Base-by-base conservation (phyloP, 2,113 vertebrate genomes). In the Tiliqua scincoides region DNA sequence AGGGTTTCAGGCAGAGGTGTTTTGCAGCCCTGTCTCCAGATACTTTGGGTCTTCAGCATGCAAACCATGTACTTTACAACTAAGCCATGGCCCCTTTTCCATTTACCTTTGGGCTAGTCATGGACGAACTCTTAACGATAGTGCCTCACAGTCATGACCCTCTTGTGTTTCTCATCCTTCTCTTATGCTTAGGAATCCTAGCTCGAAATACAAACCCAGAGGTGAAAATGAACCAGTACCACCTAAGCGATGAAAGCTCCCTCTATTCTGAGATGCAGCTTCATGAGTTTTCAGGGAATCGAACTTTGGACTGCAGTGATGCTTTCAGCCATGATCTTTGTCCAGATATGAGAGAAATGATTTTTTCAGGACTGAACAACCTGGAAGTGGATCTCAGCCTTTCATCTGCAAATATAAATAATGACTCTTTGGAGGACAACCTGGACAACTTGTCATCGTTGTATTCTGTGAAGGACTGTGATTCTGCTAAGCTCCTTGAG, bases 171-270 rank as follows among this genome's bases (percentile, higher is more conserved):
- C 30, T n/a, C 27, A 72, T 76, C 74, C 40, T 30, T 40, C 17
- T 85, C 73, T 48, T 74, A 3, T 89, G 80, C 88, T 87, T 83
- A 94, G 94, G 88, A 86, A 57, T 32, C 70, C 52, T 17, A 23
- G 23, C 21, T 82, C 23, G 11, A 27, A n/a, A 3, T 67, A 3
- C 71, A 23, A 54, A 59, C 15, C n/a, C 43, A 43, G 87, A 74
- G 32, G 83, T 37, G 8, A 37, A 83, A 78, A 96, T 96, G 95
- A 95, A 96, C 27, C 93, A 79, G 62, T 94, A 93, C 71, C 84
- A n/a, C 85, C 83, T 93, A 1, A 71, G 74, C 25, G 90, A 94
- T 0, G 88, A 95, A 75, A 83, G 72, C 1, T 4, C 81, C 2
- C 82, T 95, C 68, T 92, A 88, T 0, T 86, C 94, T 3, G 92